These are phyloP conservation scores for Mimas tiliae DNA, from an alignment of 2,888 invertebrate genomes.

Conservation along the genomic window DNA sequence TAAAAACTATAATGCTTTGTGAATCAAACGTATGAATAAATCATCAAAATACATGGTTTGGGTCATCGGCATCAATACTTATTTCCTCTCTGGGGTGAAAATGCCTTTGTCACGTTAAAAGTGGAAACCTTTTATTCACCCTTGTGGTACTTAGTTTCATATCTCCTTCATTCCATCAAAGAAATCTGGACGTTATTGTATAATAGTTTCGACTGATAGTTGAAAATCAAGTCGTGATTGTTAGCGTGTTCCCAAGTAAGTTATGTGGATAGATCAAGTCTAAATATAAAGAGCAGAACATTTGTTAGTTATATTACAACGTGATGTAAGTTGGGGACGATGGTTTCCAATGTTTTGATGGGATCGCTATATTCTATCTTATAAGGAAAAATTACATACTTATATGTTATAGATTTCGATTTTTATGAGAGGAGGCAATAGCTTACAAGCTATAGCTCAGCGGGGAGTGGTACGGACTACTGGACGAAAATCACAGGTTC, in stretches of 20 bases:
- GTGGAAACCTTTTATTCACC: constrained; percentile 27
- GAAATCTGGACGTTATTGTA: neutral
- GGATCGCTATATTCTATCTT: neutral
- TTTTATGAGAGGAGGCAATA: too few relatives aligned
- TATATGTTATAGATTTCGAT: too few relatives aligned
- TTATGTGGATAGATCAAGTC: constrained; percentile 1
- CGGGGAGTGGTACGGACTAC: too few relatives aligned
- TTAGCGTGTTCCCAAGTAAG: neutral
- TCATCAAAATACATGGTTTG: constrained; percentile 15
- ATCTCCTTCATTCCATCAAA: neutral
- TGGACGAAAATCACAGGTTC: too few relatives aligned
- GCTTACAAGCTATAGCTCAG: too few relatives aligned
- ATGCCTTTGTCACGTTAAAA: constrained; percentile 31
- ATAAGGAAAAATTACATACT: neutral
- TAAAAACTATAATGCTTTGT: neutral
- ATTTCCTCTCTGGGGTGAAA: constrained; percentile 29
- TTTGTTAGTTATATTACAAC: constrained; percentile 19
- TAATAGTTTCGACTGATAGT: neutral
- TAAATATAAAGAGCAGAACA: constrained; percentile 25
- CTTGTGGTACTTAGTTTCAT: neutral
- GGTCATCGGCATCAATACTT: constrained; percentile 27
- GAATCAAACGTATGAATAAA: constrained; percentile 5
- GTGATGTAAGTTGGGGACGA: constrained; percentile 1
- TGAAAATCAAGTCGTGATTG: neutral
- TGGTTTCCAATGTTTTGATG: neutral